Evolutionary conservation across 2,797 vertebrate genomes (phyloP).

Genomic region (Catostomus latipinnis): DNA sequence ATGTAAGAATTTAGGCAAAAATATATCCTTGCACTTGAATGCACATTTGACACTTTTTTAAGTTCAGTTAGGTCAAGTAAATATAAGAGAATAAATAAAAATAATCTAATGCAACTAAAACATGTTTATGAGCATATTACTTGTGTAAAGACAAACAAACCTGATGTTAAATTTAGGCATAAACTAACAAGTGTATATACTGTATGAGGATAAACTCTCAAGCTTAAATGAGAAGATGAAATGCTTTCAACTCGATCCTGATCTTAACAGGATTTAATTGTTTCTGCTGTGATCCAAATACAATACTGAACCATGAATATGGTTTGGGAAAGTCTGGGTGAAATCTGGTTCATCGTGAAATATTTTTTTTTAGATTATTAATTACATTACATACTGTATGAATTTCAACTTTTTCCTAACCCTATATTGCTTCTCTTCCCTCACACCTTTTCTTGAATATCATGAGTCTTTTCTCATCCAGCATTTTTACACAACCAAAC

Average conservation of each 20-base stretch:
- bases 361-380: background rate
- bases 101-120: background rate
- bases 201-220: background rate
- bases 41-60: background rate
- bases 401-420: background rate
- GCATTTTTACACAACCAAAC: background rate
- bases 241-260: slow-evolving; percentile 22
- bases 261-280: too few species aligned
- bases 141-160: background rate
- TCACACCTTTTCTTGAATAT: background rate
- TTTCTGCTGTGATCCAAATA: slow-evolving; percentile 5
- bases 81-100: background rate
- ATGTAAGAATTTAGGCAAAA: too few species aligned
- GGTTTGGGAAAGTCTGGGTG: too few species aligned
- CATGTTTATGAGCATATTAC: background rate
- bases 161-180: background rate
- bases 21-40: background rate
- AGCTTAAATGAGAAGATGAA: slow-evolving; percentile 8
- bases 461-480: background rate
- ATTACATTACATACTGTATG: background rate
- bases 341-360: background rate
- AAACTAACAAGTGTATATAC: slow-evolving; percentile 29
- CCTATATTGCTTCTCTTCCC: background rate
- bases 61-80: too few species aligned
- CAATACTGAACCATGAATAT: background rate